Conservation (phyloP, 2,888 invertebrate species). For the Clivina fossor region DNA sequence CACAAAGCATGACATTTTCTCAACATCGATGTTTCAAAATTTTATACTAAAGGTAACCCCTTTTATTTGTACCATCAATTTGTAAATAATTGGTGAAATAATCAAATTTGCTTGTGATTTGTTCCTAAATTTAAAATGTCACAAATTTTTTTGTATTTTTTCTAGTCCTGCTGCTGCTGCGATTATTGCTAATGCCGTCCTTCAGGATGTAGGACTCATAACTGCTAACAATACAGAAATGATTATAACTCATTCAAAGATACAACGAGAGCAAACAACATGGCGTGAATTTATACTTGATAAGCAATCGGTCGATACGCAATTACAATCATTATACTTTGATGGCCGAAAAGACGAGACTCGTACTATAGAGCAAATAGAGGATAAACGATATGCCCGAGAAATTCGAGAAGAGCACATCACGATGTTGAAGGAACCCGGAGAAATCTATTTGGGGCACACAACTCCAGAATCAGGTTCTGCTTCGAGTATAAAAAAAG, state of each 20-base stretch:
- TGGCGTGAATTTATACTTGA: no score
- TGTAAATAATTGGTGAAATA: no score
- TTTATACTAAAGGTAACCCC: no score
- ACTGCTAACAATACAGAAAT: constrained; percentile 2
- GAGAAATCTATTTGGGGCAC: constrained; percentile 37
- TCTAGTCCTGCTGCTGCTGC: no score
- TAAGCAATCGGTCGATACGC: neutral
- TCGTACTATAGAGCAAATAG: constrained; percentile 26
- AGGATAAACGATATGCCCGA: constrained; percentile 21
- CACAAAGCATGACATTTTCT: no score
- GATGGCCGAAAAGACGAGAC: constrained; percentile 38
- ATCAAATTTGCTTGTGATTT: no score
- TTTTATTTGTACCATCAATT: no score
- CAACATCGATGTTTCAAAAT: no score
- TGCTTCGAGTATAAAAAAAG: constrained; percentile 18
- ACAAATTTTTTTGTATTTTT: no score
- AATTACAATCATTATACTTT: constrained; percentile 34
- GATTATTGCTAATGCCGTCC: constrained; percentile 33
- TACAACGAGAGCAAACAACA: no score
- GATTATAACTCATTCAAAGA: no score
- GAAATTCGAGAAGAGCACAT: constrained; percentile 37
- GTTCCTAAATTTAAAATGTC: no score
- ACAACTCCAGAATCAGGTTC: constrained; percentile 31
- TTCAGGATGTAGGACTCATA: constrained; percentile 28
- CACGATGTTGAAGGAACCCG: constrained; percentile 34